phyloP scores from a whole-genome alignment of 2,888 invertebrate species.

The Heterodera filipjevi region DNA sequence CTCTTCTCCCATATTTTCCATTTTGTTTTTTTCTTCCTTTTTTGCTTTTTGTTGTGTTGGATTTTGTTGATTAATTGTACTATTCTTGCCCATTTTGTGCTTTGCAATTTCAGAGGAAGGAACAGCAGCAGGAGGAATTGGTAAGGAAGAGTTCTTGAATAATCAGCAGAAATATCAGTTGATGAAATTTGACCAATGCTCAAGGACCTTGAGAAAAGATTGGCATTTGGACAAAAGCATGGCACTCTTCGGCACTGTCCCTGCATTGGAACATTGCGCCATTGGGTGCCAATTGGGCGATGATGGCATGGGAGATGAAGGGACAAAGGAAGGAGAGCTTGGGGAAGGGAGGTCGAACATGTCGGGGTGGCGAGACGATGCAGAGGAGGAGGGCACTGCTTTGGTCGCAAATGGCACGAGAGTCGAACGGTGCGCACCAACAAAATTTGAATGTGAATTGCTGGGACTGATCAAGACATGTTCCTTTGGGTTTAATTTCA shows the following conservation, averaged over 20 bases:
- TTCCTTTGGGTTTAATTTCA: background rate
- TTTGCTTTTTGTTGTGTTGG: background rate
- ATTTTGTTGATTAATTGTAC: background rate
- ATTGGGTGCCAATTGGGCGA: constrained; percentile 18
- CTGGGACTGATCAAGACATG: background rate
- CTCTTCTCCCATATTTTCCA: background rate
- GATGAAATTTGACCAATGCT: background rate
- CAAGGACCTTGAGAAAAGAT: constrained; percentile 8
- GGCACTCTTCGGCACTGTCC: constrained; percentile 23
- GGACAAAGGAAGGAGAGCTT: constrained; percentile 9
- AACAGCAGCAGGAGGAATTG: background rate
- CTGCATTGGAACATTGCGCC: background rate
- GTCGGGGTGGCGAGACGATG: background rate
- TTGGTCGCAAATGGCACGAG: background rate
- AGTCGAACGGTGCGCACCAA: background rate
- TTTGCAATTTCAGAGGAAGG: background rate
- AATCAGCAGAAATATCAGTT: background rate
- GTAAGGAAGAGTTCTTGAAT: background rate
- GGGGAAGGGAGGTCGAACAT: background rate
- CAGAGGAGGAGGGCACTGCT: background rate
- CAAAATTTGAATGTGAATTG: background rate
- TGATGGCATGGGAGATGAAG: constrained; percentile 12
- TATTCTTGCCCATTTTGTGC: background rate
- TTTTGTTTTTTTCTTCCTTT: background rate
- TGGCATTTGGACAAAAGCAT: constrained; percentile 17